Percentiles rank a stretch among this genome's conserved stretches.
Conservation (phyloP, 1,140 invertebrate species). For the Nasonia longicornis region DNA sequence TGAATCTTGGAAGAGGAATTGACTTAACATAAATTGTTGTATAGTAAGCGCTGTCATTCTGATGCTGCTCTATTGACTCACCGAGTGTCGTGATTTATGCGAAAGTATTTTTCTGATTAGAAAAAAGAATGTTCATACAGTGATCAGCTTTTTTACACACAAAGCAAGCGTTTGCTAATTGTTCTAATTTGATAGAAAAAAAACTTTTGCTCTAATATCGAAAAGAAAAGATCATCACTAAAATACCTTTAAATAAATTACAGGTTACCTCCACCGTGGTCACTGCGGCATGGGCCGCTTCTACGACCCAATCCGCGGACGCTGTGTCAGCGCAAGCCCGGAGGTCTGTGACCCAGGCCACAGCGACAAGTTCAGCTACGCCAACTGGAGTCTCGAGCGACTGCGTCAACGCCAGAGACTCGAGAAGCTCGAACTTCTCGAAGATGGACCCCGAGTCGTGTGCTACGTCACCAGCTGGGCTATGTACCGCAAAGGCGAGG, state of each 20-base stretch:
- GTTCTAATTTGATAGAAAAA: no score
- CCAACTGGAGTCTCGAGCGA: conserved; percentile 39
- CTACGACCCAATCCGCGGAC: conserved; percentile 50
- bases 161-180: no score
- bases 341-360: conserved; percentile 58
- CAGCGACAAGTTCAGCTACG: conserved; percentile 46
- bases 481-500: conserved; percentile 84
- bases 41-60: background rate
- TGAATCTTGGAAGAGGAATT: background rate
- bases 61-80: background rate
- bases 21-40: background rate
- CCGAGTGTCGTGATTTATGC: background rate
- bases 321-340: conserved; percentile 55
- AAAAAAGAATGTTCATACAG: no score
- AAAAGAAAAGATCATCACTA: no score
- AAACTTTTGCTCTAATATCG: no score
- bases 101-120: no score
- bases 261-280: conserved; percentile 58
- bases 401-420: conserved; percentile 50
- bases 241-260: background rate
- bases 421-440: conserved; percentile 53
- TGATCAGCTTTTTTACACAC: no score
- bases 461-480: conserved; percentile 93
- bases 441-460: conserved; percentile 73
- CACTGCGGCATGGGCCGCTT: conserved; percentile 59